Conservation (phyloP, 2,797 vertebrate species). For the Champsocephalus gunnari region DNA sequence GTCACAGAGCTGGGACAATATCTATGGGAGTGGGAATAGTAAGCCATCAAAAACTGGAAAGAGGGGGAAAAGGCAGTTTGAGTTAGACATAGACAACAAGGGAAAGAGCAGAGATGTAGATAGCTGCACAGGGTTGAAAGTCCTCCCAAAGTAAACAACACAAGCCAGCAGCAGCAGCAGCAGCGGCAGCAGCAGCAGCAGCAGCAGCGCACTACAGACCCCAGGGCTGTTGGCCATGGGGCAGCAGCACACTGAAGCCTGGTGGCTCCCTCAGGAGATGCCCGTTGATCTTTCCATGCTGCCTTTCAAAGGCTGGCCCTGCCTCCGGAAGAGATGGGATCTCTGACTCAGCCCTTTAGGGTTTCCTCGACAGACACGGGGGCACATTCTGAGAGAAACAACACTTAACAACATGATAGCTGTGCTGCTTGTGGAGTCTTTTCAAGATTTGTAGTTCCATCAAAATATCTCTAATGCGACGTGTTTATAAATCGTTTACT, state of each 20-base stretch:
- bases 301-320: constrained; percentile 69
- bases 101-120: constrained; percentile 47
- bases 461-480: constrained; percentile 23
- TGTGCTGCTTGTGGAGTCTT: constrained; percentile 22
- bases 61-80: constrained; percentile 1
- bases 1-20: constrained; percentile 8
- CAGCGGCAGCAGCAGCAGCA: constrained; percentile 32
- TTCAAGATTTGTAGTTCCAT: constrained; percentile 21
- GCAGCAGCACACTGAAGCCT: constrained; percentile 49
- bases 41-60: constrained; percentile 23
- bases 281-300: constrained; percentile 77
- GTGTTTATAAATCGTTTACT: constrained; percentile 1
- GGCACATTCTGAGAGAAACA: constrained; percentile 58
- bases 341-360: constrained; percentile 84
- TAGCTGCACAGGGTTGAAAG: constrained; percentile 75
- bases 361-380: constrained; percentile 80
- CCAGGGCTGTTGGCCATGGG: constrained; percentile 48
- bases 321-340: constrained; percentile 86
- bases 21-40: constrained; percentile 7
- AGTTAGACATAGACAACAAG: constrained; percentile 34
- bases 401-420: constrained; percentile 43
- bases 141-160: constrained; percentile 77
- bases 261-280: constrained; percentile 76
- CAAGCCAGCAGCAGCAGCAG: constrained; percentile 6
- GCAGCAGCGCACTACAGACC: constrained; percentile 32